These are phyloP conservation scores for Falco berigora DNA, from an alignment of 2,797 vertebrate species.

Conservation along the genomic window DNA sequence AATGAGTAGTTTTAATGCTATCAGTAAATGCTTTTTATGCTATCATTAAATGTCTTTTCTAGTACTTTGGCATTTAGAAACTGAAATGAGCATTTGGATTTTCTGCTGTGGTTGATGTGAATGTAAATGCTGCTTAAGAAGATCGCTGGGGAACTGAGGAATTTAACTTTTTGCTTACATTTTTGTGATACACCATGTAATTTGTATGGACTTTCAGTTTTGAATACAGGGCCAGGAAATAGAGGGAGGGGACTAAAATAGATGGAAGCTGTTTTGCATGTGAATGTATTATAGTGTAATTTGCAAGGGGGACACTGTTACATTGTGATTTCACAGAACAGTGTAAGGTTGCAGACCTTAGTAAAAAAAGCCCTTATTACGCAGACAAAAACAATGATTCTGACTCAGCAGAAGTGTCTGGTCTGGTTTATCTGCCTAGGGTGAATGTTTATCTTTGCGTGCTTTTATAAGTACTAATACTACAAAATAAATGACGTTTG, in stretches of 20 bases:
- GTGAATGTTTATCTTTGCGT: background rate
- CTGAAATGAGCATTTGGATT: background rate
- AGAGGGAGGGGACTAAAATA: background rate
- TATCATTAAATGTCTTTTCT: background rate
- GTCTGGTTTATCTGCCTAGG: background rate
- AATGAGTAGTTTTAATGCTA: background rate
- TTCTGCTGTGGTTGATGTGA: background rate
- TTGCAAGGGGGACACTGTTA: background rate
- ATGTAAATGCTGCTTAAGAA: rapidly evolving
- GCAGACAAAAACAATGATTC: background rate
- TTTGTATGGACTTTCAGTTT: background rate
- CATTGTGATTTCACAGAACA: background rate
- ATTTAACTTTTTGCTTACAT: background rate
- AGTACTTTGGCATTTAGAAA: background rate
- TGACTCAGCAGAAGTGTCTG: background rate
- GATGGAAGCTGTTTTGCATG: background rate
- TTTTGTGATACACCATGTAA: background rate
- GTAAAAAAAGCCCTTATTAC: background rate
- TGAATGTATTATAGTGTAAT: no score
- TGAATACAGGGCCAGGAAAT: background rate
- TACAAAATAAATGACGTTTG: background rate
- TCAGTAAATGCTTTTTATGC: background rate
- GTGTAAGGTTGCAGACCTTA: background rate
- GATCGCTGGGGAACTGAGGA: background rate
- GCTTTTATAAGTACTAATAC: background rate